These are phyloP conservation scores for Resseliella maxima DNA, from an alignment of 2,888 invertebrate species.

Conservation along the genomic window DNA sequence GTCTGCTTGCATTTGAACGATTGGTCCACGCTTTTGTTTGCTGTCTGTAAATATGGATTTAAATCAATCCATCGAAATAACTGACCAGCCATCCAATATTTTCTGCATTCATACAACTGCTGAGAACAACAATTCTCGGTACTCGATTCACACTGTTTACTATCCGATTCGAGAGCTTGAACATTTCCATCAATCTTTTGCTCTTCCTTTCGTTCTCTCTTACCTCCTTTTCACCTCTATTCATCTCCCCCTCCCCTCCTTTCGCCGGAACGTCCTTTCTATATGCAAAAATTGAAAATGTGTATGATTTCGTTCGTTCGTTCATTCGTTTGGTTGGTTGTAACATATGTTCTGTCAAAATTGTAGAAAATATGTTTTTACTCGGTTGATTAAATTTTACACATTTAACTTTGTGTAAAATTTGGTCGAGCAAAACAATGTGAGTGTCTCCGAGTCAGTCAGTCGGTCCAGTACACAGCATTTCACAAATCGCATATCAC, in stretches of 20 bases:
- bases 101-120: no score
- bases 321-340: neutral
- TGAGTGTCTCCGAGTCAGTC: neutral
- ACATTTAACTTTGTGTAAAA: conserved; percentile 48
- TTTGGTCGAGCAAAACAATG: neutral
- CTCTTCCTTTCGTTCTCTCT: no score
- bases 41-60: conserved; percentile 51
- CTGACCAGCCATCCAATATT: conserved; percentile 8
- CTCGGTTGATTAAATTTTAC: conserved; percentile 45
- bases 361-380: conserved; percentile 41
- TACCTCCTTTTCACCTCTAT: no score
- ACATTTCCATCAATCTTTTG: no score
- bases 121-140: no score
- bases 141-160: no score
- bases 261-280: no score
- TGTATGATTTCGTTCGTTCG: neutral
- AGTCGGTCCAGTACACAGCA: no score
- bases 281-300: neutral
- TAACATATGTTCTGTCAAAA: conserved; percentile 51
- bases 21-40: conserved; percentile 25
- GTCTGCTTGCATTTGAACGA: neutral
- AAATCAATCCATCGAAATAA: conserved; percentile 24
- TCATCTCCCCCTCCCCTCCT: neutral
- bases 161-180: no score
- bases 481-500: no score